These are phyloP conservation scores for Calosoma granatense DNA, from an alignment of 1,140 invertebrate species.

Conservation along the genomic window DNA sequence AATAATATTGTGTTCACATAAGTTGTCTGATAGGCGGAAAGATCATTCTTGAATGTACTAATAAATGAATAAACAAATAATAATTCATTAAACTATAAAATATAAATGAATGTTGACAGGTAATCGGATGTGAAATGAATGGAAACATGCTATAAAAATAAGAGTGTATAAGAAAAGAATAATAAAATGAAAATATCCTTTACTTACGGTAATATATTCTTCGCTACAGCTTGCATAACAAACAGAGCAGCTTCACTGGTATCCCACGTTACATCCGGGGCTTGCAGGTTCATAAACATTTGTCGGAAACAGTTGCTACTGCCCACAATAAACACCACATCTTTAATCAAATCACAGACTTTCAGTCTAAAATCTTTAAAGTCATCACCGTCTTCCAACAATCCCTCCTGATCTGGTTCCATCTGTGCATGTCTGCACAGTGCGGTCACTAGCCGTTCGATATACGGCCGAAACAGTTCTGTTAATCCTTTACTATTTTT, in stretches of 20 bases:
- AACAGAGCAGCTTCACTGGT: slow-evolving; percentile 89
- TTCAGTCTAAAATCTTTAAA: slow-evolving; percentile 78
- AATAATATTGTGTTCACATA: no score
- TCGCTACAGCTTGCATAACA: slow-evolving; percentile 91
- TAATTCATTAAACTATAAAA: no score
- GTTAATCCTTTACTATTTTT: slow-evolving; percentile 71
- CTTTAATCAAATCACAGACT: slow-evolving; percentile 89
- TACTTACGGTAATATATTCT: slow-evolving; percentile 91
- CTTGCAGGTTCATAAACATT: slow-evolving; percentile 68
- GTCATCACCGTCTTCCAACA: slow-evolving; percentile 83
- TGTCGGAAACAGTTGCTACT: slow-evolving; percentile 85
- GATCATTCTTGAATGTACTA: no score
- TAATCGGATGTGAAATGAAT: no score
- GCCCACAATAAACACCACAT: slow-evolving; percentile 95
- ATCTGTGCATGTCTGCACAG: slow-evolving; percentile 82
- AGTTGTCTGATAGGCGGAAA: no score
- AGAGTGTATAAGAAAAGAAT: not conserved
- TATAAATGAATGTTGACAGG: no score
- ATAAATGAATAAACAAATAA: no score
- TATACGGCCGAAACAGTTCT: slow-evolving; percentile 75
- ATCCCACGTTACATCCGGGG: slow-evolving; percentile 72
- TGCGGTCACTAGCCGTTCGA: slow-evolving; percentile 77
- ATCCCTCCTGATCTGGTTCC: slow-evolving; percentile 79
- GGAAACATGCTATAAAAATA: no score
- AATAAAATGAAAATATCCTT: not conserved